These are phyloP conservation scores for Portevinia maculata DNA, from an alignment of 2,888 invertebrate species.

Conservation along the genomic window DNA sequence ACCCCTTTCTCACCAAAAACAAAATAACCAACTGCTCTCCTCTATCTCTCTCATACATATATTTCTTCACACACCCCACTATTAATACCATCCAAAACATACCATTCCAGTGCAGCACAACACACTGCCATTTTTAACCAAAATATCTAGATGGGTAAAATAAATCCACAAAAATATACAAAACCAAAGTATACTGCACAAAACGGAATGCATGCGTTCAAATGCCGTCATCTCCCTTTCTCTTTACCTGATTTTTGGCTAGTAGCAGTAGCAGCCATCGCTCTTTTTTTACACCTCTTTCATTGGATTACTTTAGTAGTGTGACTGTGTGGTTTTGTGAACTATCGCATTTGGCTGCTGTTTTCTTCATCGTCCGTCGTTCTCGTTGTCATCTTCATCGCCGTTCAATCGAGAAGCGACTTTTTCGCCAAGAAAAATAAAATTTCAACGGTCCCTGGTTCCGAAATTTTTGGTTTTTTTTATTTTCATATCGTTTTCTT, in stretches of 20 bases:
- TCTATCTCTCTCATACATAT: not conserved
- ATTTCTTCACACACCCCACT: conserved; percentile 18
- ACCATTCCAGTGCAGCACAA: conserved; percentile 42
- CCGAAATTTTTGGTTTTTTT: conserved; percentile 30
- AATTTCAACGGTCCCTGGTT: conserved; percentile 36
- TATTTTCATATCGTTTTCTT: conserved; percentile 11
- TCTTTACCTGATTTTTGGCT: conserved; percentile 17
- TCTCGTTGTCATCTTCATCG: conserved; percentile 35
- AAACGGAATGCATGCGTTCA: conserved; percentile 21
- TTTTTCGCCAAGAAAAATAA: conserved; percentile 31
- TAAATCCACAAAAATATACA: conserved; percentile 47
- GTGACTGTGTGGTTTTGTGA: conserved; percentile 13
- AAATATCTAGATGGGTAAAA: conserved; percentile 53
- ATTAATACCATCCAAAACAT: not conserved
- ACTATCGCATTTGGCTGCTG: conserved; percentile 32
- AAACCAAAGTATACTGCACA: conserved; percentile 31
- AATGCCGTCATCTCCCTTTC: conserved; percentile 42
- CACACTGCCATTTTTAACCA: conserved; percentile 22
- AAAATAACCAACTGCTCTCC: conserved; percentile 22
- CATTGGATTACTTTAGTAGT: not conserved
- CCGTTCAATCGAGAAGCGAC: conserved; percentile 52
- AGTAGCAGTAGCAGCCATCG: conserved; percentile 17
- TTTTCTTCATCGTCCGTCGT: conserved; percentile 23
- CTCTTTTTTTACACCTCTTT: conserved; percentile 39
- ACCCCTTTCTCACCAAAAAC: not conserved